phyloP scores from a whole-genome alignment of 2,888 invertebrate species.

The Cancer borealis region DNA sequence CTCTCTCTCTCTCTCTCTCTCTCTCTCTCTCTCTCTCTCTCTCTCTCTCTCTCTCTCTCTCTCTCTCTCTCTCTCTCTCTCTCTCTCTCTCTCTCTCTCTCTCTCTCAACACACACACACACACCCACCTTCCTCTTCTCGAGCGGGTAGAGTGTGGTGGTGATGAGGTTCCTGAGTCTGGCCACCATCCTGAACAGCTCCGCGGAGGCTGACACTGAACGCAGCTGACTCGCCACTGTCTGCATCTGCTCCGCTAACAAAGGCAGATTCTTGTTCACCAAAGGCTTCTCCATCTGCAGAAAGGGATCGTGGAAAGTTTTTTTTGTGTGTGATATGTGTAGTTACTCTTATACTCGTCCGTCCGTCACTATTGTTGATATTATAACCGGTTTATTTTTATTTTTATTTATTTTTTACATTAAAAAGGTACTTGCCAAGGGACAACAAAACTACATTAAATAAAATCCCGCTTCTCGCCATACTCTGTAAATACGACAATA shows the following conservation, averaged over 20 bases:
- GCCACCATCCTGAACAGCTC: conserved; percentile 86
- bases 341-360: no score
- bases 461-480: no score
- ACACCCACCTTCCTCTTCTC: conserved; percentile 81
- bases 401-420: no score
- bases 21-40: background rate
- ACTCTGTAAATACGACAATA: no score
- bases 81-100: conserved; percentile 14
- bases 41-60: background rate
- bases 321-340: no score
- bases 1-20: background rate
- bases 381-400: no score
- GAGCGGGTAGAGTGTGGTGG: conserved; percentile 85
- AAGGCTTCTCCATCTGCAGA: conserved; percentile 84
- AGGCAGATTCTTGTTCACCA: conserved; percentile 84
- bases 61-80: background rate
- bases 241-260: conserved; percentile 86
- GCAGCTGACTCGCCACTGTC: conserved; percentile 85
- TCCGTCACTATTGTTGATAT: no score
- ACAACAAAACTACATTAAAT: no score
- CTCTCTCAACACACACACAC: background rate
- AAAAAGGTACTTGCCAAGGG: no score
- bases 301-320: background rate
- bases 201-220: conserved; percentile 86
- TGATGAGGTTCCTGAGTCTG: conserved; percentile 85